Conservation (phyloP, 2,113 vertebrate species). For the Uria lomvia region DNA sequence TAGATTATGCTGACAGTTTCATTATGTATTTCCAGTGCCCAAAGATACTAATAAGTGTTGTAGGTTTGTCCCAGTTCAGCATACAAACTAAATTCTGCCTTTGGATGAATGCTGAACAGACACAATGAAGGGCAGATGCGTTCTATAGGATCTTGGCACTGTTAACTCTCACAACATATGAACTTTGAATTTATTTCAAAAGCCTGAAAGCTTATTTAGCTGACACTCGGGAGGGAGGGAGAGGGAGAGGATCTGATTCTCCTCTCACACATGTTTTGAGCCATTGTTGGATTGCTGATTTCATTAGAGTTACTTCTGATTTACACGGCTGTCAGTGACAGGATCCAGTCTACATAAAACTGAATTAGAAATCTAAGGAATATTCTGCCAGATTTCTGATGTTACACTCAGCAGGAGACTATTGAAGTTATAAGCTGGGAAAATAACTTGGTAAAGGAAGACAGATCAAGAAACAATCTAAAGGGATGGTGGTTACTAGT, state of each 20-base stretch:
- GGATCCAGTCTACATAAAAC: slow-evolving; percentile 12
- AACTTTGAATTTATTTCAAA: slow-evolving; percentile 54
- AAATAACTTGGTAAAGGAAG: slow-evolving; percentile 30
- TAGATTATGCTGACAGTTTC: slow-evolving; percentile 47
- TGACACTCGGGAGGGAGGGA: neutral
- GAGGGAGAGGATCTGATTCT: neutral
- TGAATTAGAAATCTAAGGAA: slow-evolving; percentile 36
- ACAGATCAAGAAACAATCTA: neutral
- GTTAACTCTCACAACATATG: slow-evolving; percentile 16
- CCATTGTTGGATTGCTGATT: slow-evolving; percentile 39
- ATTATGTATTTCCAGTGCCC: slow-evolving; percentile 26
- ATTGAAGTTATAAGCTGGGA: neutral
- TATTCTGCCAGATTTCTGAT: slow-evolving; percentile 39
- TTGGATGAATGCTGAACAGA: slow-evolving; percentile 6
- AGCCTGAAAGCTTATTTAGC: slow-evolving; percentile 29
- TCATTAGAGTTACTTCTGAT: slow-evolving; percentile 39
- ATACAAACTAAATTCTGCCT: neutral
- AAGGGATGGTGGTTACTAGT: neutral
- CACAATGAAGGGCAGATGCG: slow-evolving; percentile 52
- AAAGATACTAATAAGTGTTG: slow-evolving; percentile 20
- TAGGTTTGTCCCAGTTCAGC: slow-evolving; percentile 16
- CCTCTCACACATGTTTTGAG: slow-evolving; percentile 24
- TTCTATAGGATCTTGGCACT: slow-evolving; percentile 49
- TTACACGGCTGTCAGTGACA: slow-evolving; percentile 27
- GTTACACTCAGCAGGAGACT: neutral